Conservation (phyloP, 1,140 invertebrate species). For the Palaemon carinicauda region DNA sequence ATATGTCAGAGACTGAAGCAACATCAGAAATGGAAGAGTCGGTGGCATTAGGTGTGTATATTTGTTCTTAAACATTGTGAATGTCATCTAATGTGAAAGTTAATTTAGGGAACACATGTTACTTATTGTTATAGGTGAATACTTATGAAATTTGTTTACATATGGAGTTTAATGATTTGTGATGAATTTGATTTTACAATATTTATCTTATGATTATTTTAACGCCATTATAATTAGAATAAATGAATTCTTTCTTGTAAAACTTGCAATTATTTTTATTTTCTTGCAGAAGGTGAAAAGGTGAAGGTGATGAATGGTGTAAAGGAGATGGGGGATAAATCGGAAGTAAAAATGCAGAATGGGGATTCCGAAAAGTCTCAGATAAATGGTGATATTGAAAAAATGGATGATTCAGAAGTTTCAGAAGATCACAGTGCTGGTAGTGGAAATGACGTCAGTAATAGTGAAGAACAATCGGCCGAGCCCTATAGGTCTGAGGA, state of each 20-base stretch:
- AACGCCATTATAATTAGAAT: too few species aligned
- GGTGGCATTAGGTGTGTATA: not conserved
- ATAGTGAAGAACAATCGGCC: not conserved
- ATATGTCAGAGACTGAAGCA: conserved; percentile 26
- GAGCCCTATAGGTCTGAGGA: not conserved
- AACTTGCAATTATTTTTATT: not conserved
- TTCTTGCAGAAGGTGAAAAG: conserved; percentile 31
- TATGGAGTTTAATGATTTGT: too few species aligned
- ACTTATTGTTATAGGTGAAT: too few species aligned
- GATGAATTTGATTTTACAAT: too few species aligned
- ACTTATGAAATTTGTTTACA: too few species aligned
- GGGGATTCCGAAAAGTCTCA: conserved; percentile 41
- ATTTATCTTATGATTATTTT: too few species aligned
- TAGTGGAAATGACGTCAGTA: not conserved
- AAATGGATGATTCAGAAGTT: not conserved
- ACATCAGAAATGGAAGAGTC: not conserved
- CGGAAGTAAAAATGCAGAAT: conserved; percentile 29
- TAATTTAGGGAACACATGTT: too few species aligned
- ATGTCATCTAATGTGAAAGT: not conserved
- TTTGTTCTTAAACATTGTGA: not conserved
- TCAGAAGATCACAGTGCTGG: not conserved
- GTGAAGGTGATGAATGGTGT: conserved; percentile 47
- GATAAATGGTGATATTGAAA: conserved; percentile 45
- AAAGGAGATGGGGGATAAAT: conserved; percentile 36
- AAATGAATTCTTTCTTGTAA: not conserved